phyloP scores from a whole-genome alignment of 2,888 invertebrate species.

The Heliothis peltigera region DNA sequence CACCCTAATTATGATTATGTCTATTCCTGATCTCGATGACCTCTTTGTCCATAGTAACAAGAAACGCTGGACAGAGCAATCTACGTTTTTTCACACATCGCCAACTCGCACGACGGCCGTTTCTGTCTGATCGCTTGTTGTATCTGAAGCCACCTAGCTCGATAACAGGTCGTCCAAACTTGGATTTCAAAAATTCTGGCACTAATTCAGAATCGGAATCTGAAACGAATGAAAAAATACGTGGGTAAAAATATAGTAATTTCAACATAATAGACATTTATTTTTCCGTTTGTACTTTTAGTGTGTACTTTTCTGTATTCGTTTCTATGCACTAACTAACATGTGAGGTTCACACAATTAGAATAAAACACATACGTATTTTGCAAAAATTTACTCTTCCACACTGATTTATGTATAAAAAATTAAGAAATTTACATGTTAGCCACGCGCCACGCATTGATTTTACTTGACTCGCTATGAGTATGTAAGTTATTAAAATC shows the following conservation, averaged over 20 bases:
- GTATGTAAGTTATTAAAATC: slow-evolving; percentile 68
- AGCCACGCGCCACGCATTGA: too few species aligned
- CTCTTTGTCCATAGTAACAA: slow-evolving; percentile 70
- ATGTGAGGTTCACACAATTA: too few species aligned
- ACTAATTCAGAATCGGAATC: slow-evolving; percentile 48
- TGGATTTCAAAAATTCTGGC: slow-evolving; percentile 66
- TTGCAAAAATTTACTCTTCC: too few species aligned
- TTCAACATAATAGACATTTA: too few species aligned
- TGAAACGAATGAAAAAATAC: slow-evolving; percentile 9
- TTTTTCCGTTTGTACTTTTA: too few species aligned
- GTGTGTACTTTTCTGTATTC: too few species aligned
- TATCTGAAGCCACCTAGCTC: slow-evolving; percentile 73
- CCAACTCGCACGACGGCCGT: slow-evolving; percentile 70
- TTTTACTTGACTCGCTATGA: slow-evolving; percentile 23
- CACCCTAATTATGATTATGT: slow-evolving; percentile 66
- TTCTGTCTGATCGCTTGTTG: slow-evolving; percentile 72
- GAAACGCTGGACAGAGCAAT: slow-evolving; percentile 70
- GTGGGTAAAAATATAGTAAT: background rate
- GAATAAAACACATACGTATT: too few species aligned
- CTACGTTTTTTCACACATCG: slow-evolving; percentile 72
- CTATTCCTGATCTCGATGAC: slow-evolving; percentile 68
- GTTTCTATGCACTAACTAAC: too few species aligned
- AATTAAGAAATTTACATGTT: too few species aligned
- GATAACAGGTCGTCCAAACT: slow-evolving; percentile 72
- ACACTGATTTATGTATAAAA: too few species aligned